Evolutionary conservation across 1,140 invertebrate genomes (phyloP), one percentile per base, ranked within the genome.

Genomic region (Drosophila gunungcola): DNA sequence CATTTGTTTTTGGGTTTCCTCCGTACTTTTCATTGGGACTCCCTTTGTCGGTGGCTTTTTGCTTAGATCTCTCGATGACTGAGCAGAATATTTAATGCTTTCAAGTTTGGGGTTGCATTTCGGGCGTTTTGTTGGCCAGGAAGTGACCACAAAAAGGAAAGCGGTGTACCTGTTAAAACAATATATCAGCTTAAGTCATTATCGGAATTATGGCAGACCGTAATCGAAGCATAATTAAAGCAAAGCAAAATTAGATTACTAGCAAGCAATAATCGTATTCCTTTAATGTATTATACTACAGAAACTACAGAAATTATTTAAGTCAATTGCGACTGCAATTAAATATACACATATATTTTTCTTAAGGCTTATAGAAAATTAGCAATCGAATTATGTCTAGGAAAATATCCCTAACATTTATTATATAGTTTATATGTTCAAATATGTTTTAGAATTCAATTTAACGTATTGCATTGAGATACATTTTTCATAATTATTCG

Each of bases 11-110:
- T 41, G 21, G 49, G 56, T 56, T 29, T 65, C 53, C 43, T 21
- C 25, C 25, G 68, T 73, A 57, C 43, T 54, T 52, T 41, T 78
- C 49, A 49, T 61, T 75, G 53, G 21, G 29, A 51, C 11, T 52
- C 69, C 46, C 7, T 43, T 38, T 60, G 57, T 77, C 13, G 32
- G 43, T 16, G 32, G 45, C 48, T 80, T 46, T 34, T 27, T 46
- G 52, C 68, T 41, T 48, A 70, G 68, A 70, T 70, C 43, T 75
- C 56, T 38, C 34, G 41, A 81, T 86, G 84, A 89, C 79, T 68
- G 60, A 43, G 80, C 75, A 52, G 56, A 64, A 88, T 86, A 67
- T 57, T 39, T 46, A 79, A 85, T 51, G 46, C 48, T 57, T 49
- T 58, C 63, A 48, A 51, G 43, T 55, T 49, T 41, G 11, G 7